A percentile compares a stretch with the other conserved stretches of the same genome.
Conservation (phyloP, 1,140 invertebrate species). For the Drosophila sechellia region DNA sequence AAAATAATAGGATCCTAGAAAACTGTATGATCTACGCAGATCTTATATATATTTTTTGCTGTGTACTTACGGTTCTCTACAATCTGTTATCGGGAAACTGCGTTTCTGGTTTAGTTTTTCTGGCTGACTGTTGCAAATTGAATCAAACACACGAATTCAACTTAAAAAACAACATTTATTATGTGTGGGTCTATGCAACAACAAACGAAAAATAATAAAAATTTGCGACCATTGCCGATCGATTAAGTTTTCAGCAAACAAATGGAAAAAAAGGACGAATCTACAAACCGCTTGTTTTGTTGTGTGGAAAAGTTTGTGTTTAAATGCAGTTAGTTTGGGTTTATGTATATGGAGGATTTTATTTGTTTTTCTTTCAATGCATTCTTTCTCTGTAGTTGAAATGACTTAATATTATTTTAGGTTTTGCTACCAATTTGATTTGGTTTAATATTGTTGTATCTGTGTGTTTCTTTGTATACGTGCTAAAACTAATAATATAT, state of each 20-base stretch:
- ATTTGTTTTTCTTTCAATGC: slow-evolving; percentile 40
- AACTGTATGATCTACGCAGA: slow-evolving; percentile 63
- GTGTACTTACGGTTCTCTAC: slow-evolving; percentile 61
- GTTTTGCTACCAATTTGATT: slow-evolving; percentile 63
- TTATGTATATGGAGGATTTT: slow-evolving; percentile 40
- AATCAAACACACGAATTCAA: slow-evolving; percentile 13
- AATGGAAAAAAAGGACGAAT: slow-evolving; percentile 9
- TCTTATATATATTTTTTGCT: slow-evolving; percentile 42
- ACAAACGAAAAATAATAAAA: slow-evolving; percentile 9
- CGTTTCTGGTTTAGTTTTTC: slow-evolving; percentile 24
- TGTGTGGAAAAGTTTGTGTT: slow-evolving; percentile 31
- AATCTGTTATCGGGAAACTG: slow-evolving; percentile 27
- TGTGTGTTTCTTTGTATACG: slow-evolving; percentile 55
- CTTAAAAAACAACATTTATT: slow-evolving; percentile 10
- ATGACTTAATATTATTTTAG: slow-evolving; percentile 68
- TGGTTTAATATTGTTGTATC: slow-evolving; percentile 51
- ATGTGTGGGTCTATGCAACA: slow-evolving; percentile 13
- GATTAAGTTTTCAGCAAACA: slow-evolving; percentile 1
- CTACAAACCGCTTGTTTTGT: slow-evolving; percentile 13
- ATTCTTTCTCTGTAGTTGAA: slow-evolving; percentile 48
- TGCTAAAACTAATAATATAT: slow-evolving; percentile 84
- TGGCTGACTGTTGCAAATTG: slow-evolving; percentile 33
- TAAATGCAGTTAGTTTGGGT: slow-evolving; percentile 45
- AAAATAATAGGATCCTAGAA: slow-evolving; percentile 66
- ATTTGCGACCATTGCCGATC: slow-evolving; percentile 1